phyloP scores from a whole-genome alignment of 2,888 invertebrate species.

The Troides helena region DNA sequence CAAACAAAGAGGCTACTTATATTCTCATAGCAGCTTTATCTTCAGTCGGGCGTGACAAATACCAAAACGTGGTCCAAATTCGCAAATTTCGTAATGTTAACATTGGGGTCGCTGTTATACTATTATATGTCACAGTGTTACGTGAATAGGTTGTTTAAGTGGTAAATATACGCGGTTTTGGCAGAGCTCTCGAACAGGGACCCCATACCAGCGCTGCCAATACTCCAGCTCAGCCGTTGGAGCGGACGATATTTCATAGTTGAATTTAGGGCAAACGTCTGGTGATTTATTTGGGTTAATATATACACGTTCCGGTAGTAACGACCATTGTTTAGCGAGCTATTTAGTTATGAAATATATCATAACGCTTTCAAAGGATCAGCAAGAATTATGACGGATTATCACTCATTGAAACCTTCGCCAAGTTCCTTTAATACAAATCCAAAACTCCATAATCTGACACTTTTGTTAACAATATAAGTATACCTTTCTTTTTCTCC shows the following conservation, averaged over 20 bases:
- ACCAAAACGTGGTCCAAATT: background rate
- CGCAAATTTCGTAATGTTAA: slow-evolving; percentile 32
- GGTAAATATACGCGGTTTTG: slow-evolving; percentile 25
- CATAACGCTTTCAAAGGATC: too few relatives aligned
- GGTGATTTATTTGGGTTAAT: slow-evolving; percentile 19
- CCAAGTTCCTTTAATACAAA: too few relatives aligned
- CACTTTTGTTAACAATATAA: background rate
- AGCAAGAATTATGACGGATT: too few relatives aligned
- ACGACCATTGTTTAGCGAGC: background rate
- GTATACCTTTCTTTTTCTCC: slow-evolving; percentile 39
- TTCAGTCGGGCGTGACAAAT: too few relatives aligned
- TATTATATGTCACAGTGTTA: slow-evolving; percentile 30
- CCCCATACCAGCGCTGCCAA: background rate
- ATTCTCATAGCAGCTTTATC: too few relatives aligned
- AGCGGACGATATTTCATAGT: slow-evolving; percentile 17
- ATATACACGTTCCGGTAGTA: background rate
- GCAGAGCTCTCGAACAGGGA: slow-evolving; percentile 8
- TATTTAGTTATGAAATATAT: too few relatives aligned
- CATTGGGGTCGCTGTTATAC: slow-evolving; percentile 35
- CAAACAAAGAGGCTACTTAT: too few relatives aligned
- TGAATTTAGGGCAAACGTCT: slow-evolving; percentile 25
- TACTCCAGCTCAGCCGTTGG: slow-evolving; percentile 12
- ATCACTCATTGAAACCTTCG: too few relatives aligned
- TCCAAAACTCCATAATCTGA: too few relatives aligned
- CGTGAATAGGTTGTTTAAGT: slow-evolving; percentile 30